phyloP scores from a whole-genome alignment of 2,797 vertebrate genomes.

The Anguilla obscura region DNA sequence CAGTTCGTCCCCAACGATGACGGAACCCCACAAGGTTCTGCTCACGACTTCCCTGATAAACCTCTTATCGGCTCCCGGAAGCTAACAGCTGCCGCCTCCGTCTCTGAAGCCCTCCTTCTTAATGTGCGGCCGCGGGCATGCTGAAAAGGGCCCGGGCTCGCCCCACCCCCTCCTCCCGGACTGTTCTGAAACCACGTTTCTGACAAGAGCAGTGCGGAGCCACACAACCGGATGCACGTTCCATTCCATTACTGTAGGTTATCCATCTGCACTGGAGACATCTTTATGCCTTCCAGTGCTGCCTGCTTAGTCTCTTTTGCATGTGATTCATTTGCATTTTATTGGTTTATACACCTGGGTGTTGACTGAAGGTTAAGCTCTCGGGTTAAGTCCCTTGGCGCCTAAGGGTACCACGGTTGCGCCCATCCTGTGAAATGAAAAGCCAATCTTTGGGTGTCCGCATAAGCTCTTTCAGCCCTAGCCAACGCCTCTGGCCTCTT shows the following conservation, averaged over 20 bases:
- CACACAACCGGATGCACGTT: neutral
- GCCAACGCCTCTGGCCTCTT: neutral
- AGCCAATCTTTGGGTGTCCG: neutral
- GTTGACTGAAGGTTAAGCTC: neutral
- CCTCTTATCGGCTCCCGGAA: conserved; percentile 20
- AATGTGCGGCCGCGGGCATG: neutral
- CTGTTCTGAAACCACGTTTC: neutral
- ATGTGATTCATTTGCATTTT: neutral
- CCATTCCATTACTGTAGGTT: neutral
- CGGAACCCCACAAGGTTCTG: neutral
- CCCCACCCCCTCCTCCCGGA: neutral
- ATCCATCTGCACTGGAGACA: neutral
- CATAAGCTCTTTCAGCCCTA: too few relatives aligned
- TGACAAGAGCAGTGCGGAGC: neutral
- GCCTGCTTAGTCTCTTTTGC: neutral
- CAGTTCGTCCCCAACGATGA: neutral
- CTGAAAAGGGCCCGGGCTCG: neutral
- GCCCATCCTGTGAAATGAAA: neutral
- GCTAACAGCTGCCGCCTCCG: conserved; percentile 20
- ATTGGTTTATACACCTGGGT: neutral
- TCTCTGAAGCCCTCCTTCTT: conserved; percentile 17
- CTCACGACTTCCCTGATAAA: conserved; percentile 19
- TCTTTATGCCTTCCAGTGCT: neutral
- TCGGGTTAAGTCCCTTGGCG: neutral
- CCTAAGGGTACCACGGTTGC: neutral